A percentile compares a stretch with the other conserved stretches of the same genome.
Conservation (phyloP, 1,140 invertebrate genomes). For the Drosophila ficusphila region DNA sequence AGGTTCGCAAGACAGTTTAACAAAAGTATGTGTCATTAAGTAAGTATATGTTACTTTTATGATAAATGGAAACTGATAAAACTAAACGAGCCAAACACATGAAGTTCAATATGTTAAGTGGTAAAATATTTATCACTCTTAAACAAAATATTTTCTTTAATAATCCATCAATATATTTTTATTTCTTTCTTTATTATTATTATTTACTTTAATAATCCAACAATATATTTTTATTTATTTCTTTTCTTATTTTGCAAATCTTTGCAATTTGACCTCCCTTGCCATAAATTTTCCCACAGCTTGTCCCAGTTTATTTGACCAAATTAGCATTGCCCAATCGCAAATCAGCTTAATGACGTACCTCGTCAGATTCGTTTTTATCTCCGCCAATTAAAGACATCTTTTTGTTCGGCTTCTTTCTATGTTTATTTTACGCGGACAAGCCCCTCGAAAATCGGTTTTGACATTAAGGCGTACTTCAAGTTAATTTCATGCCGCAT, state of each 20-base stretch:
- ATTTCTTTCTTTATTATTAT: too few species aligned
- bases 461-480: constrained; percentile 69
- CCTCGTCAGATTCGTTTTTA: constrained; percentile 18
- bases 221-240: neutral
- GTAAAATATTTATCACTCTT: too few species aligned
- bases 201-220: too few species aligned
- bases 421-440: constrained; percentile 2
- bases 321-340: constrained; percentile 24
- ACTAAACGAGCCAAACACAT: too few species aligned
- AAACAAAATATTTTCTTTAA: too few species aligned
- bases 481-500: constrained; percentile 49
- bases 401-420: constrained; percentile 9
- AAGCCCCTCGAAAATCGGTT: constrained; percentile 44
- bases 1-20: too few species aligned
- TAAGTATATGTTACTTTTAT: too few species aligned
- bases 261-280: constrained; percentile 8
- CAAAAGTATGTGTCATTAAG: too few species aligned
- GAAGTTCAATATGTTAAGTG: too few species aligned
- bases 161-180: too few species aligned
- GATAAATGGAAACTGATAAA: too few species aligned
- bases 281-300: constrained; percentile 19
- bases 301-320: constrained; percentile 16
- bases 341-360: constrained; percentile 31
- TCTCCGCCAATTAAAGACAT: constrained; percentile 27
- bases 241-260: neutral